A percentile compares a stretch with the other conserved stretches of the same genome.
Evolutionary conservation across 2,113 vertebrate genomes (phyloP).

Genomic region (Leucopsar rothschildi): DNA sequence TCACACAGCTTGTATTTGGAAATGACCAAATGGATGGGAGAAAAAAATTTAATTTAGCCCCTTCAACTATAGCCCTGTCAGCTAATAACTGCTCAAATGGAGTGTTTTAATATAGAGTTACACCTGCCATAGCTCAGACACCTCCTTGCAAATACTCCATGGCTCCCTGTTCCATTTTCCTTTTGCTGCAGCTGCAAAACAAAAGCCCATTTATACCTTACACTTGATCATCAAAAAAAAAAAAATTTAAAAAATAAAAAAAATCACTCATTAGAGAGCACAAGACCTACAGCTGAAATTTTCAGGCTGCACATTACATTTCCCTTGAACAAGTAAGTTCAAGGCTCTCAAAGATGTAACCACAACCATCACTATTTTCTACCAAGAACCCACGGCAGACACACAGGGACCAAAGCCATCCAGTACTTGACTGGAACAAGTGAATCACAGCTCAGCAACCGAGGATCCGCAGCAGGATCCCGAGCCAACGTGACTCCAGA

Average conservation of each 20-base stretch:
- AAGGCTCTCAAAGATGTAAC: not conserved
- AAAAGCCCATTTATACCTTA: not conserved
- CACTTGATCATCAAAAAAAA: not conserved
- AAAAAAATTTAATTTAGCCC: not conserved
- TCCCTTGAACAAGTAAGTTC: not conserved
- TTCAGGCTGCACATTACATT: not conserved
- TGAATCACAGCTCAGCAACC: constrained; percentile 34
- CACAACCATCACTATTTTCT: not conserved
- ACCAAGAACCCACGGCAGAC: not conserved
- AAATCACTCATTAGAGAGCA: not conserved
- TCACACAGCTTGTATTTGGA: not conserved
- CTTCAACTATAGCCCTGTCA: not conserved
- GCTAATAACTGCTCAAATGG: not conserved
- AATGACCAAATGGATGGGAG: not conserved
- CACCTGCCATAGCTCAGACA: not conserved
- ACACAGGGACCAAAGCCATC: not conserved
- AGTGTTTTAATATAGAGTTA: not conserved
- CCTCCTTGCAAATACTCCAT: not conserved
- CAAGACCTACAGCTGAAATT: not conserved
- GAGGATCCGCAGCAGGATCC: constrained; percentile 42
- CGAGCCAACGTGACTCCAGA: constrained; percentile 48
- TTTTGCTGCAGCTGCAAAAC: not conserved
- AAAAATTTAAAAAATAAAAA: not conserved
- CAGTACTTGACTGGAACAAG: constrained; percentile 2
- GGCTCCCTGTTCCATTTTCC: not conserved